Conservation (phyloP, 2,797 vertebrate genomes). For the Petrocephalus sullivani region DNA sequence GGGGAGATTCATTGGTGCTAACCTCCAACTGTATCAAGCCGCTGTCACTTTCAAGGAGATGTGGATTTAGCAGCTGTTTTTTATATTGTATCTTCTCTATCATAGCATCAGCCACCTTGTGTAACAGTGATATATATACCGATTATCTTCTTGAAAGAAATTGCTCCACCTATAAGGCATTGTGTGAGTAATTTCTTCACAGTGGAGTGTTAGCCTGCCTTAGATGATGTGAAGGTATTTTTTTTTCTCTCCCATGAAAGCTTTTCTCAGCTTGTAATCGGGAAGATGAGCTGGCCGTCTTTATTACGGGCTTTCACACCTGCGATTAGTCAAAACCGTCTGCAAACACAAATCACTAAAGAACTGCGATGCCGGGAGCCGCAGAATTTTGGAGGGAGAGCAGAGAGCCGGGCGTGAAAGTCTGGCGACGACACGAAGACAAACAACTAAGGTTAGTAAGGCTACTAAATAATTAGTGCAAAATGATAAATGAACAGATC, state of each 20-base stretch:
- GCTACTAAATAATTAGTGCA: background rate
- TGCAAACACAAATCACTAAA: background rate
- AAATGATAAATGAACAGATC: background rate
- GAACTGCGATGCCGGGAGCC: background rate
- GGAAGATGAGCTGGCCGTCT: background rate
- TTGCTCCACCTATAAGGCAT: background rate
- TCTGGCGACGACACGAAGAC: background rate
- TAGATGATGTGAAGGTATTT: background rate
- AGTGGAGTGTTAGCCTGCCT: background rate
- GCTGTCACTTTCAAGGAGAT: background rate
- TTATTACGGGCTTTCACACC: background rate
- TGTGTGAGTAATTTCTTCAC: background rate
- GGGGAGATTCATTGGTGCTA: background rate
- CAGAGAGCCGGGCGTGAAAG: background rate
- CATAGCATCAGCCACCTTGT: background rate
- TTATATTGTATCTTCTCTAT: background rate
- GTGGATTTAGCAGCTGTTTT: background rate
- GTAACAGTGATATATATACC: background rate
- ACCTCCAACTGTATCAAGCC: background rate
- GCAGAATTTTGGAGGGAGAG: background rate
- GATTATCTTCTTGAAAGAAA: background rate
- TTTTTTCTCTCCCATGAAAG: constrained; percentile 1
- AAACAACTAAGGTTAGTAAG: background rate
- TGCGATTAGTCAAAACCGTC: background rate
- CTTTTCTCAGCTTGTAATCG: background rate